Evolutionary conservation across 1,140 invertebrate species (phyloP).

Genomic region (Dendroctonus valens): DNA sequence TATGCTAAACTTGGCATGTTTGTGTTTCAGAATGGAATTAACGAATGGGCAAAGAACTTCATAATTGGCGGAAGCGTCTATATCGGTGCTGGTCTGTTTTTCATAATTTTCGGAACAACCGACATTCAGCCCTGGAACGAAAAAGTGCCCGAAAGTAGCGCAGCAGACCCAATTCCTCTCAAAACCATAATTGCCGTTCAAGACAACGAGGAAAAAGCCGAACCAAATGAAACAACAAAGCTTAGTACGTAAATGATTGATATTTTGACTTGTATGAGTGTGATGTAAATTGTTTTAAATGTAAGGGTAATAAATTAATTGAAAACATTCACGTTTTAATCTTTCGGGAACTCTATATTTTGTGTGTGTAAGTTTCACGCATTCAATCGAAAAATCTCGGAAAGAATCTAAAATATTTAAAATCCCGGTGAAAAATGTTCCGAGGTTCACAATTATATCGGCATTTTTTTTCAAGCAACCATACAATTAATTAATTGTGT

Average conservation of each 20-base stretch:
- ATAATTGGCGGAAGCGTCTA: slow-evolving; percentile 58
- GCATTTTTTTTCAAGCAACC: too few species aligned
- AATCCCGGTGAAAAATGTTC: too few species aligned
- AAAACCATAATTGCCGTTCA: slow-evolving; percentile 17
- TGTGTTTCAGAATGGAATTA: slow-evolving; percentile 54
- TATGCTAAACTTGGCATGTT: not conserved
- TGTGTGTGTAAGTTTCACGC: too few species aligned
- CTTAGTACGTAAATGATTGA: slow-evolving; percentile 10
- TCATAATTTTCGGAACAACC: slow-evolving; percentile 53
- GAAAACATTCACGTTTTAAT: too few species aligned
- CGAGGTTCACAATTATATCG: too few species aligned
- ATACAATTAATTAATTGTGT: too few species aligned
- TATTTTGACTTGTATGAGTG: too few species aligned
- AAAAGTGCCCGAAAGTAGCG: slow-evolving; percentile 10
- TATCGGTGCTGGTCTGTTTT: slow-evolving; percentile 55
- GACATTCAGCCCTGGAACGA: slow-evolving; percentile 53
- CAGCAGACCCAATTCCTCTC: slow-evolving; percentile 13
- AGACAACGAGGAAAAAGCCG: slow-evolving; percentile 4
- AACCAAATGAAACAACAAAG: slow-evolving; percentile 21
- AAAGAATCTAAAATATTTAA: too few species aligned
- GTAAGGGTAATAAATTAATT: too few species aligned
- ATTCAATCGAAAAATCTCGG: too few species aligned
- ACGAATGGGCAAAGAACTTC: slow-evolving; percentile 62
- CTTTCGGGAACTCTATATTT: too few species aligned
- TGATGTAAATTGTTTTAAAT: too few species aligned